Evolutionary conservation across 2,113 vertebrate species (phyloP).

Genomic region (Rutilus rutilus): DNA sequence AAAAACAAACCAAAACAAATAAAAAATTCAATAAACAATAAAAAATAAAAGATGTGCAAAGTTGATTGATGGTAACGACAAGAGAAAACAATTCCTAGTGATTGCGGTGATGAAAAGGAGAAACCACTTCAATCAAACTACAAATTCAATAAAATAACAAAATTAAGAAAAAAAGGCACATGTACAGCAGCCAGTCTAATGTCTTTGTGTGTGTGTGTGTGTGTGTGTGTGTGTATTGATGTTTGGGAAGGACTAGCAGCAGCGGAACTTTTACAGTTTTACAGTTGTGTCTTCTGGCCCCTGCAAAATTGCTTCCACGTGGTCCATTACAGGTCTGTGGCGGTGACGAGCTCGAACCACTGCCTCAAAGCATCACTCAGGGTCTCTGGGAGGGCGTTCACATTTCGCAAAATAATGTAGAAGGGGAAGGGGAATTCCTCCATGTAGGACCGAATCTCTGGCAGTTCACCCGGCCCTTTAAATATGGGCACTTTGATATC

Average conservation of each 20-base stretch:
- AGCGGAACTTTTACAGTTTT: constrained; percentile 52
- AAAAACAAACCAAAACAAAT: background rate
- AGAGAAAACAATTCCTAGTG: constrained; percentile 57
- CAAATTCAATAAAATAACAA: constrained; percentile 51
- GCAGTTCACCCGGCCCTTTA: constrained; percentile 88
- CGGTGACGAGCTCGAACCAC: constrained; percentile 97
- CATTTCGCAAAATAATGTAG: constrained; percentile 92
- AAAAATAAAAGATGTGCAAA: constrained; percentile 63
- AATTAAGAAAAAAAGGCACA: constrained; percentile 74
- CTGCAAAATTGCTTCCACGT: constrained; percentile 45
- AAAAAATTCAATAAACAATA: background rate
- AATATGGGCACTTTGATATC: constrained; percentile 99
- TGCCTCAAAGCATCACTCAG: constrained; percentile 94
- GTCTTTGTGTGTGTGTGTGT: constrained; percentile 23
- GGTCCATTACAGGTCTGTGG: constrained; percentile 75
- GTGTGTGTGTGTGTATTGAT: constrained; percentile 27
- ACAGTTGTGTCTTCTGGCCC: constrained; percentile 47
- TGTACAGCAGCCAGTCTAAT: constrained; percentile 65
- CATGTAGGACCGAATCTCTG: constrained; percentile 97
- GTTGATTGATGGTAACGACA: constrained; percentile 61
- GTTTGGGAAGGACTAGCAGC: constrained; percentile 59
- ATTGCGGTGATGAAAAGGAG: constrained; percentile 59
- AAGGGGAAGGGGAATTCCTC: constrained; percentile 99
- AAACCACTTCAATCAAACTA: constrained; percentile 64
- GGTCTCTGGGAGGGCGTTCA: constrained; percentile 91